Evolutionary conservation across 2,888 invertebrate species (phyloP).

Genomic region (Metellina segmentata): DNA sequence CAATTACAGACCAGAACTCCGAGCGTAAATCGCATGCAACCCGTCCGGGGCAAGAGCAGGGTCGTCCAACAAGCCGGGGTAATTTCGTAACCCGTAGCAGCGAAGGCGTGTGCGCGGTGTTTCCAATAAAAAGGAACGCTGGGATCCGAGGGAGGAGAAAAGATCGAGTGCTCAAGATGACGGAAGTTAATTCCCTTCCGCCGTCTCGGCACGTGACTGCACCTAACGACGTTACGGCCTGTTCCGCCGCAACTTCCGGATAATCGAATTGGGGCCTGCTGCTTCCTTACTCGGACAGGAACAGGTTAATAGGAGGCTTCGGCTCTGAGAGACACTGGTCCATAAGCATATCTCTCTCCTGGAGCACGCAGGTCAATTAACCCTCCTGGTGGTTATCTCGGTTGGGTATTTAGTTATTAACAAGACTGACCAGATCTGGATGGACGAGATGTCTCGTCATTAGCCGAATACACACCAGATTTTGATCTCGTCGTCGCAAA

Average conservation of each 20-base stretch:
- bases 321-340: not conserved
- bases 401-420: too few relatives aligned
- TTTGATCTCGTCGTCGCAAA: too few relatives aligned
- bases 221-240: constrained; percentile 60
- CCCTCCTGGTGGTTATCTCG: too few relatives aligned
- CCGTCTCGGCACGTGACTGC: constrained; percentile 45
- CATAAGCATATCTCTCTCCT: not conserved
- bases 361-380: too few relatives aligned
- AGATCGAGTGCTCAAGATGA: constrained; percentile 39
- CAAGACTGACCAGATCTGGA: too few relatives aligned
- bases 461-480: too few relatives aligned
- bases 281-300: constrained; percentile 21
- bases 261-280: constrained; percentile 51
- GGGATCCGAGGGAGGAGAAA: not conserved
- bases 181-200: constrained; percentile 50
- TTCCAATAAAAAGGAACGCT: constrained; percentile 36
- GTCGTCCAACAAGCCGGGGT: not conserved
- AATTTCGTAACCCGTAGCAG: constrained; percentile 32
- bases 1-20: too few relatives aligned
- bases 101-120: constrained; percentile 13
- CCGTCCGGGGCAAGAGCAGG: too few relatives aligned
- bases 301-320: constrained; percentile 45
- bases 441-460: too few relatives aligned
- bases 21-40: too few relatives aligned
- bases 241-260: constrained; percentile 18